These are phyloP conservation scores for Sapajus apella DNA, from an alignment of 2,113 vertebrate genomes.

Conservation along the genomic window DNA sequence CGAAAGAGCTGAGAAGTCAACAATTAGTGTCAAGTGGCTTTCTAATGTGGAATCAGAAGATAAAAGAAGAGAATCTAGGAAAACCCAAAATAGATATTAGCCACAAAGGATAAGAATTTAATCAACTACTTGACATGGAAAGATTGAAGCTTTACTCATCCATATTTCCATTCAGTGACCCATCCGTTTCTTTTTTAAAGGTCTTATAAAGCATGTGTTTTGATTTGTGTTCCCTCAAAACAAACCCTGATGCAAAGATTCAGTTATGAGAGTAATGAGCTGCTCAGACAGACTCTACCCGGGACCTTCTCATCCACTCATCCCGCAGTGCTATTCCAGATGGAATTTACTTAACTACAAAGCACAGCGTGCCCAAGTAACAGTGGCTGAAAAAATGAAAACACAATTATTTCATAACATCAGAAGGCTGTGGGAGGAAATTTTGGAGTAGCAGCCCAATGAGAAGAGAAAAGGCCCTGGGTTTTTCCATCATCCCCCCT, in stretches of 20 bases:
- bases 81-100: neutral
- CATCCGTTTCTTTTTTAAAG: neutral
- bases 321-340: neutral
- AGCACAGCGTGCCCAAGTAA: neutral
- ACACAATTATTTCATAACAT: neutral
- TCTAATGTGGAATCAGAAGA: neutral
- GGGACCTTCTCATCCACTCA: neutral
- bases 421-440: neutral
- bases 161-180: no score
- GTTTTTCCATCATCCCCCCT: neutral
- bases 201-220: neutral
- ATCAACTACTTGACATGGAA: neutral
- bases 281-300: neutral
- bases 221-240: neutral
- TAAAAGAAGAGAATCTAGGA: neutral
- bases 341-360: neutral
- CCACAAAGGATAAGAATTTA: neutral
- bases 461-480: neutral
- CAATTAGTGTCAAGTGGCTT: constrained; percentile 44
- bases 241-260: neutral
- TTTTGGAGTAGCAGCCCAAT: neutral
- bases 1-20: constrained; percentile 19
- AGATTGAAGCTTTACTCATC: neutral
- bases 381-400: neutral
- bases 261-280: neutral